Evolutionary conservation across 2,113 vertebrate species (phyloP).

Genomic region (Plecturocebus donacophilus): DNA sequence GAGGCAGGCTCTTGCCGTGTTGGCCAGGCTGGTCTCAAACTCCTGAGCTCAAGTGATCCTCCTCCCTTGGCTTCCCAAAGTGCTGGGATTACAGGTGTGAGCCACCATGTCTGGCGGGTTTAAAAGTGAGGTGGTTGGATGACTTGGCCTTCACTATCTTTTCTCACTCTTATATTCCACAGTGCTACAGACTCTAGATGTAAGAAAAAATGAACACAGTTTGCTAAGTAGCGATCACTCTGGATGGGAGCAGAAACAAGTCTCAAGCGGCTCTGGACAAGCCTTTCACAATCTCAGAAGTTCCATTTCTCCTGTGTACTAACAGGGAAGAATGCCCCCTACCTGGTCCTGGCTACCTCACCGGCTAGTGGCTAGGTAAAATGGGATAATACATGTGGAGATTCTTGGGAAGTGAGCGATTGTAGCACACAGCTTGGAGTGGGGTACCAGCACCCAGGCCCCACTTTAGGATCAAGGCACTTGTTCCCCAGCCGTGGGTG

Average conservation of each 20-base stretch:
- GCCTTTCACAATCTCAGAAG: background rate
- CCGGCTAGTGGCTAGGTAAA: background rate
- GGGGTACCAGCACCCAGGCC: too few relatives aligned
- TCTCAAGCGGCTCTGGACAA: background rate
- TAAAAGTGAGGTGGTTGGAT: background rate
- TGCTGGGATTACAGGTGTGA: too few relatives aligned
- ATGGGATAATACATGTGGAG: background rate
- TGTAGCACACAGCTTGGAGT: background rate
- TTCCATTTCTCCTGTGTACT: background rate
- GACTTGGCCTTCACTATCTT: background rate
- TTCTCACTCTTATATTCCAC: background rate
- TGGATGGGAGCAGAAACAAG: background rate
- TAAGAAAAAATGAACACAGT: background rate
- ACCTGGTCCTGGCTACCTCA: background rate
- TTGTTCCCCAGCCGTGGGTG: background rate
- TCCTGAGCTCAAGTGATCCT: too few relatives aligned
- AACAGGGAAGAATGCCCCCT: background rate
- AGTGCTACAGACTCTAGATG: background rate
- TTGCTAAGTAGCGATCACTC: background rate
- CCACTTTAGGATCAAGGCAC: background rate
- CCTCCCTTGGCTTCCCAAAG: too few relatives aligned
- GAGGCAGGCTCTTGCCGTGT: too few relatives aligned
- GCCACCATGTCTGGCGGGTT: background rate
- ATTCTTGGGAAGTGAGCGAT: background rate
- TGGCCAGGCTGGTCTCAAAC: too few relatives aligned